Conservation (phyloP, 2,888 invertebrate species). For the Lithophane ornitopus region DNA sequence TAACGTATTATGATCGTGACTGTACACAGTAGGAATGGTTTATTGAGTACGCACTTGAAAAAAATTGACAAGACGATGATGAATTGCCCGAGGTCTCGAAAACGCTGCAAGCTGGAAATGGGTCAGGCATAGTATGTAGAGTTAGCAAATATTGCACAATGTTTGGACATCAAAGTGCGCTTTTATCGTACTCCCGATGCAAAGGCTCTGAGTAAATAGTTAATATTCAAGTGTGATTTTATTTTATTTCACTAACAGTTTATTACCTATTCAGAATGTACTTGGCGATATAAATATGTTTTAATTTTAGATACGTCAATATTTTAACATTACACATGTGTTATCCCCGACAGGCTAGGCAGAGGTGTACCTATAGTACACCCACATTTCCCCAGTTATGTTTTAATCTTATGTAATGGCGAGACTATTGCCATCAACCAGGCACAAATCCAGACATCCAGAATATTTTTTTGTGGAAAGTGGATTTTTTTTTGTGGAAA, state of each 20-base stretch:
- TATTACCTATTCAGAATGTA: no score
- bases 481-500: no score
- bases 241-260: conserved; percentile 8
- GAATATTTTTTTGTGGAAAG: neutral
- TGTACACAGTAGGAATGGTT: conserved; percentile 1
- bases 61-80: conserved; percentile 11
- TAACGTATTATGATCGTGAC: neutral
- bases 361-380: neutral
- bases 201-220: conserved; percentile 24
- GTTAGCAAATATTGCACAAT: conserved; percentile 40
- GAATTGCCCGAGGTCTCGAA: conserved; percentile 10
- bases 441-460: neutral
- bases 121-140: conserved; percentile 32
- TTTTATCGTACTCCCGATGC: conserved; percentile 26
- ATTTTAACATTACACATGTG: neutral
- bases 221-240: conserved; percentile 7
- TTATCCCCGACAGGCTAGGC: no score
- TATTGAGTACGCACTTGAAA: conserved; percentile 56
- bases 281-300: neutral
- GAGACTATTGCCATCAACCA: neutral
- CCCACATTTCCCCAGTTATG: neutral
- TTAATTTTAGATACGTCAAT: neutral
- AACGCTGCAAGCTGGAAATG: conserved; percentile 19
- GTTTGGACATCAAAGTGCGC: conserved; percentile 40
- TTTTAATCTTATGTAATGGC: neutral